Percentiles rank a stretch among this genome's conserved stretches.
phyloP scores from a whole-genome alignment of 2,888 invertebrate genomes.

The Hesperia comma region DNA sequence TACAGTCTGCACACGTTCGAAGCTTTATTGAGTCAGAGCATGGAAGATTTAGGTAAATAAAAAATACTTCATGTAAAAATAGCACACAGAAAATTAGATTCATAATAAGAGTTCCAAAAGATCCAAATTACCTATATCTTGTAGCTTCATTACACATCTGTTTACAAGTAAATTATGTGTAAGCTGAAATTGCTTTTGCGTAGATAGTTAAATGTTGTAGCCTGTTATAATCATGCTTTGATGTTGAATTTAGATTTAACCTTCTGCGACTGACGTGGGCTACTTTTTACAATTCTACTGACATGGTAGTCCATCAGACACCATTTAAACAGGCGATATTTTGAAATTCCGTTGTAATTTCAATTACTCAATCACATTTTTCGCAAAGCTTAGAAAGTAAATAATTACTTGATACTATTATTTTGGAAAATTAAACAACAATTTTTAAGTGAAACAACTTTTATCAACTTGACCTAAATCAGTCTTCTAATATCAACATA shows the following conservation, averaged over 20 bases:
- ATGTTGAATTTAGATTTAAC: constrained; percentile 33
- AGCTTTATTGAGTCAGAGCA: constrained; percentile 95
- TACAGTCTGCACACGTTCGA: constrained; percentile 97
- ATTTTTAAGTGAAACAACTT: no score
- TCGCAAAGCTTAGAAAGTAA: no score
- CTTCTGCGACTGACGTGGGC: no score
- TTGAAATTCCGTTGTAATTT: no score
- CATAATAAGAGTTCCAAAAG: constrained; percentile 15
- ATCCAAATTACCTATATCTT: constrained; percentile 37
- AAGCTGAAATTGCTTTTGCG: constrained; percentile 34
- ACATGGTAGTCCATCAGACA: no score
- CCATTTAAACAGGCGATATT: no score
- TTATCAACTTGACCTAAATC: no score
- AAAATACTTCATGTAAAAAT: constrained; percentile 37
- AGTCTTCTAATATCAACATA: no score
- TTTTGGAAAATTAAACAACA: no score
- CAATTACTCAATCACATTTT: no score
- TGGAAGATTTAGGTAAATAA: constrained; percentile 94
- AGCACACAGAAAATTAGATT: constrained; percentile 27
- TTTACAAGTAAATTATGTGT: constrained; percentile 22
- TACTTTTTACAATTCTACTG: no score
- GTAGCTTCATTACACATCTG: constrained; percentile 34
- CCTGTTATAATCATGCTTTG: constrained; percentile 34
- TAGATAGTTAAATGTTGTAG: constrained; percentile 38
- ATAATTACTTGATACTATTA: no score